A percentile compares a stretch with the other conserved stretches of the same genome.
Conservation (phyloP, 1,140 invertebrate species). For the Hesperophylax magnus region DNA sequence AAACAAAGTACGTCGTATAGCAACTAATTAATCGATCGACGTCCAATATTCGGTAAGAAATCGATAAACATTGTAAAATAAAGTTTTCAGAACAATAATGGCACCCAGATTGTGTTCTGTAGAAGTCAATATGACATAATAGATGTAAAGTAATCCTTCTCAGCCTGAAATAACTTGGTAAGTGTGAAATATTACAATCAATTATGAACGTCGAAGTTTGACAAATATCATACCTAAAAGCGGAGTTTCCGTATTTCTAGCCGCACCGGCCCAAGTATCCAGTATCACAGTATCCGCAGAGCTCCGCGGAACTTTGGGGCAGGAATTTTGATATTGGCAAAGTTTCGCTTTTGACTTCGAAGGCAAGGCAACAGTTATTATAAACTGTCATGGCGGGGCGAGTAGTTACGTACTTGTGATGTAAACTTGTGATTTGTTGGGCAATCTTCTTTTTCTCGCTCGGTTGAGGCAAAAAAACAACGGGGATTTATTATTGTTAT, state of each 20-base stretch:
- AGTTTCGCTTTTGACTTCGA: slow-evolving; percentile 12
- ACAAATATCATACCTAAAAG: slow-evolving; percentile 34
- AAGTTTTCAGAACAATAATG: no score
- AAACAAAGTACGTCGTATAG: no score
- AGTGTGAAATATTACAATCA: slow-evolving; percentile 35
- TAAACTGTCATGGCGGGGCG: slow-evolving; percentile 24
- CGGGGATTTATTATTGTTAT: slow-evolving; percentile 25
- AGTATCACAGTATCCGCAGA: no score
- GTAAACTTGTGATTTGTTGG: slow-evolving; percentile 33
- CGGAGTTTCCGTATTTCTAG: not conserved
- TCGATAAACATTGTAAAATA: no score
- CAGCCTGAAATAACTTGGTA: slow-evolving; percentile 20
- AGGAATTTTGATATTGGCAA: slow-evolving; percentile 38
- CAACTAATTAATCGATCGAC: no score
- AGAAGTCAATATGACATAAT: no score
- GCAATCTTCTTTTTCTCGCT: slow-evolving; percentile 20
- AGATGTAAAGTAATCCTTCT: slow-evolving; percentile 15
- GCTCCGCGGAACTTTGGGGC: not conserved
- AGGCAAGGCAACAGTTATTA: slow-evolving; percentile 28
- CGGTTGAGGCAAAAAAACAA: not conserved
- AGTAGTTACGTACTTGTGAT: slow-evolving; percentile 16
- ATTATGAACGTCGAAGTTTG: slow-evolving; percentile 30
- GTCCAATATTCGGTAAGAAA: no score
- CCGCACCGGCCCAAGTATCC: no score
- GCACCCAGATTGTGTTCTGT: no score